Conservation (phyloP, 2,113 vertebrate species). For the Tamias sibiricus region DNA sequence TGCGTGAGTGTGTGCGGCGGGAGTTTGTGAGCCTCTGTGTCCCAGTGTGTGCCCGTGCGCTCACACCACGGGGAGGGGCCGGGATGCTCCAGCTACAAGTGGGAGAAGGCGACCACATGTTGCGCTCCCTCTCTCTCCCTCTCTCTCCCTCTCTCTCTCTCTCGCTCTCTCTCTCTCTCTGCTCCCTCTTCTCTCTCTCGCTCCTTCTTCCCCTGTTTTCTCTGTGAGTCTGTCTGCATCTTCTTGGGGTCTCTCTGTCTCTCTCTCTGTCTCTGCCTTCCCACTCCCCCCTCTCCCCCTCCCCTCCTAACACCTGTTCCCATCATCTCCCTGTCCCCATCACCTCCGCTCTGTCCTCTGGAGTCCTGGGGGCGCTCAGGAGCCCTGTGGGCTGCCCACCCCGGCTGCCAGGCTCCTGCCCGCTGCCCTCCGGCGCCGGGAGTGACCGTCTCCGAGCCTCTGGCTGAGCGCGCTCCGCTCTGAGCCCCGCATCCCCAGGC, state of each 20-base stretch:
- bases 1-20: fast-evolving
- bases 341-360: constrained; percentile 71
- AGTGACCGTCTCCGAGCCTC: constrained; percentile 53
- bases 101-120: constrained; percentile 79
- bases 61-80: too few relatives aligned
- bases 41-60: background rate
- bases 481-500: constrained; percentile 32
- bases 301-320: constrained; percentile 65
- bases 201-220: background rate
- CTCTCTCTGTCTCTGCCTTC: constrained; percentile 32
- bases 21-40: background rate
- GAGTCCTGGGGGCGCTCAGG: constrained; percentile 73
- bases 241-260: background rate
- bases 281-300: background rate
- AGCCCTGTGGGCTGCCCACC: constrained; percentile 65
- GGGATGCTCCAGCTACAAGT: too few relatives aligned
- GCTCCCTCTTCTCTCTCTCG: too few relatives aligned
- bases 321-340: background rate
- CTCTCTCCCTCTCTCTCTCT: background rate
- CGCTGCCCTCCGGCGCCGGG: constrained; percentile 18
- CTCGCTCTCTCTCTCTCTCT: background rate
- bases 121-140: constrained; percentile 34
- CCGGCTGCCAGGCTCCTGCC: constrained; percentile 46
- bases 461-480: constrained; percentile 56
- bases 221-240: background rate